These are phyloP conservation scores for Rhizoglyphus robini DNA, from an alignment of 1,140 invertebrate species.

Conservation along the genomic window DNA sequence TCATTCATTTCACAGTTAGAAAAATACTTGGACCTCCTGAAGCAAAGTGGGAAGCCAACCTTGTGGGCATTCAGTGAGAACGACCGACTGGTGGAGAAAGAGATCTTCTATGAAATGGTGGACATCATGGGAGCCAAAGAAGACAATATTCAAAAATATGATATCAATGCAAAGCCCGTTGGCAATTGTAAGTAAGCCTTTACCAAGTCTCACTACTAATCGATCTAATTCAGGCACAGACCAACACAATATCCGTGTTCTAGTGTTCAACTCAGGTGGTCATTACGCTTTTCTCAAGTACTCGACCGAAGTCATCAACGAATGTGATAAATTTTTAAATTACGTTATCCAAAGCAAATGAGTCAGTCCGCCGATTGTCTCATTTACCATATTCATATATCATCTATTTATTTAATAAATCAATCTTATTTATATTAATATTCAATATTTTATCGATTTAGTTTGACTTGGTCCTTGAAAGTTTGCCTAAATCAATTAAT, in stretches of 20 bases:
- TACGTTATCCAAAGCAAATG: background rate
- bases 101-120: constrained; percentile 23
- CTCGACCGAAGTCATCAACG: constrained; percentile 18
- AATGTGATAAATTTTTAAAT: constrained; percentile 18
- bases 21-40: constrained; percentile 18
- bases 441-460: background rate
- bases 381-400: background rate
- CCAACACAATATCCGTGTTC: constrained; percentile 7
- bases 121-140: constrained; percentile 20
- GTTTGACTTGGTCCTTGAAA: too few species aligned
- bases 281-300: constrained; percentile 23
- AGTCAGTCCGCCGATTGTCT: background rate
- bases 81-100: constrained; percentile 23
- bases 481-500: too few species aligned
- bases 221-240: constrained; percentile 2
- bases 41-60: constrained; percentile 12
- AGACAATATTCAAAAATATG: constrained; percentile 20
- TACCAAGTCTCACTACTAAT: background rate
- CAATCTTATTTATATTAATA: background rate
- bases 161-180: constrained; percentile 21
- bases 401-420: constrained; percentile 5
- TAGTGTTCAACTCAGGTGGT: constrained; percentile 20
- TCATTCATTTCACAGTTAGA: constrained; percentile 16
- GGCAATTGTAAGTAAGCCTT: constrained; percentile 10
- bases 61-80: constrained; percentile 25